Conservation (phyloP, 2,797 vertebrate species). For the Siniperca obscura region DNA sequence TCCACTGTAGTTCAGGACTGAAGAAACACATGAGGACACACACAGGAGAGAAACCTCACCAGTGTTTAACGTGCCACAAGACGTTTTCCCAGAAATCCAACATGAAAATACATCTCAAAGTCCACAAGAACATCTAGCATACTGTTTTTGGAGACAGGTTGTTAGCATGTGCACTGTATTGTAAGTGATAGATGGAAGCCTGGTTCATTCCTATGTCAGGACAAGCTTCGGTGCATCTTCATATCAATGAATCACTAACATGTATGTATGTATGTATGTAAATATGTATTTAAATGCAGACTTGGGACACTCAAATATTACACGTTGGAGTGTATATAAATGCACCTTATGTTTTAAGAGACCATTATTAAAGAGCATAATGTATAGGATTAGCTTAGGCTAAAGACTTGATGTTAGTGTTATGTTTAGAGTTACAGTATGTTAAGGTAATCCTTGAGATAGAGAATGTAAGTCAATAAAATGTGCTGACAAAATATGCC, state of each 20-base stretch:
- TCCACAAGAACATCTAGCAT: constrained; percentile 25
- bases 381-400: background rate
- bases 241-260: background rate
- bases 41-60: constrained; percentile 18
- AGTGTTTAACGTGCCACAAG: constrained; percentile 25
- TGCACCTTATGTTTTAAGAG: background rate
- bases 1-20: constrained; percentile 10
- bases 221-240: background rate
- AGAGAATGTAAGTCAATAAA: background rate
- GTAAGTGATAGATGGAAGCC: background rate
- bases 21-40: constrained; percentile 24
- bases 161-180: background rate
- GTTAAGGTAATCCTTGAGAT: background rate
- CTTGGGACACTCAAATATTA: background rate
- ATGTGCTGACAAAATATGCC: background rate
- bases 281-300: background rate
- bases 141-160: background rate
- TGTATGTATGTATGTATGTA: background rate
- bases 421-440: background rate
- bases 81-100: constrained; percentile 17
- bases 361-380: background rate
- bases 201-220: background rate
- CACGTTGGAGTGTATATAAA: background rate
- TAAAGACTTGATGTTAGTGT: background rate
- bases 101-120: constrained; percentile 22